phyloP scores from a whole-genome alignment of 2,113 vertebrate species.

The Sceloporus tristichus region DNA sequence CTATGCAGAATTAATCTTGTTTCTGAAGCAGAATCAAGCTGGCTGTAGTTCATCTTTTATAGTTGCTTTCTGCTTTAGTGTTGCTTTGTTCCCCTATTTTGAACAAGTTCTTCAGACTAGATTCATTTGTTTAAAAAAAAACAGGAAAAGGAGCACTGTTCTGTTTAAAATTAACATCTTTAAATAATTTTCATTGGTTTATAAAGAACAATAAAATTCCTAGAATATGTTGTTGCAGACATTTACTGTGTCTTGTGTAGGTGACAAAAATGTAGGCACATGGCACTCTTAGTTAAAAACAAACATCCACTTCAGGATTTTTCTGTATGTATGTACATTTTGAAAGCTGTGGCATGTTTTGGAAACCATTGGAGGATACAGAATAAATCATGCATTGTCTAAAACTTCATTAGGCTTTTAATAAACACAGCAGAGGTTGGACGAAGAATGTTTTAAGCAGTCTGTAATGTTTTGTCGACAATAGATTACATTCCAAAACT shows the following conservation, averaged over 20 bases:
- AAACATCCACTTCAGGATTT: conserved; percentile 63
- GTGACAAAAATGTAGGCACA: conserved; percentile 71
- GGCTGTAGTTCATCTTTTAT: conserved; percentile 10
- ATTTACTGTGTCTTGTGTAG: conserved; percentile 76
- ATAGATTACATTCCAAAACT: conserved; percentile 61
- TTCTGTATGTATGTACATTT: conserved; percentile 72
- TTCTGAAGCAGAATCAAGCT: neutral
- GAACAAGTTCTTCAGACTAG: neutral
- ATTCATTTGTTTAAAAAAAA: neutral
- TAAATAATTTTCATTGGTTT: conserved; percentile 35
- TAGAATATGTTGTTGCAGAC: conserved; percentile 53
- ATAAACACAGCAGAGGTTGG: conserved; percentile 56
- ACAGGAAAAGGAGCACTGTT: neutral
- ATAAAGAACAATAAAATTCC: conserved; percentile 56
- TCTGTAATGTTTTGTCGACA: conserved; percentile 53
- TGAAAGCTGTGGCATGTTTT: conserved; percentile 68
- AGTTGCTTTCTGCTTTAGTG: neutral
- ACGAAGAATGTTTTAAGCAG: conserved; percentile 62
- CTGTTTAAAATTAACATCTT: conserved; percentile 40
- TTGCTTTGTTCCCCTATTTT: neutral
- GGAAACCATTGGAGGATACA: conserved; percentile 52
- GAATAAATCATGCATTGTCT: conserved; percentile 69
- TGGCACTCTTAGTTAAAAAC: conserved; percentile 65
- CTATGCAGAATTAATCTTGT: neutral
- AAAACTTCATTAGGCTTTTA: conserved; percentile 44